Base-by-base conservation (phyloP, 1,140 invertebrate species). In the Eriocheir sinensis region DNA sequence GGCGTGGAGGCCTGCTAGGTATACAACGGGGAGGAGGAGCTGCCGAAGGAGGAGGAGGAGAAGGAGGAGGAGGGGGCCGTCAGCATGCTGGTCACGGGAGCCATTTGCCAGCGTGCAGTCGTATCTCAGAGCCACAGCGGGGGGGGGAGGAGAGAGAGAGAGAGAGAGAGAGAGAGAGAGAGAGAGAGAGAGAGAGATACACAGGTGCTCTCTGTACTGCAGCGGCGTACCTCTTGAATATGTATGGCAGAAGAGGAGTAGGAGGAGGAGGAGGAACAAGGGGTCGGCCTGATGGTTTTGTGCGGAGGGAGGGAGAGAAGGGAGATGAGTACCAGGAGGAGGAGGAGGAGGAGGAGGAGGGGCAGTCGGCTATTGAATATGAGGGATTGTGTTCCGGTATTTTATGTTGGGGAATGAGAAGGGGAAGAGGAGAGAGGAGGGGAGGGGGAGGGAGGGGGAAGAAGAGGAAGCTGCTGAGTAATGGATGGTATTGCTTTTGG, bases 61-160 rank as follows among this genome's bases (percentile, higher is more conserved):
- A 30, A 30, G 36, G 85, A 44, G 36, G 53, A 60, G 53, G 53
- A 72, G 60, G 60, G 30, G 27, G 30, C 60, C 17, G 60, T 72
- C 36, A 41, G 30, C 34, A 86, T 86, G 83, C 60, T 86, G 83
- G 83, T 41, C 36, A 41, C 36, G 40, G 83, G 83, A 72, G 60
- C 60, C 60, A 72, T 72, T 72, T 72, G 60, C 36, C 36, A 86
- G 83, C 36, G 83, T 86, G 83, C 36, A 38, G 85, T n/a, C 38
- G 36, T 38, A 88, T n/a, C 38, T 30, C 38, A 48, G 36, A 38
- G 36, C 27, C 27, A 30, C 6, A 21, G 86, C 3, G 30, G 86
- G 27, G 85, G 86, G 40, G 38, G 17, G 36, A 3, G 27, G 38
- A 21, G 8, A 21, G 21, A 41, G 36, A 21, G 12, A 44, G 86